A percentile compares a stretch with the other conserved stretches of the same genome.
Evolutionary conservation across 1,140 invertebrate genomes (phyloP).

Genomic region (Diorhabda sublineata): DNA sequence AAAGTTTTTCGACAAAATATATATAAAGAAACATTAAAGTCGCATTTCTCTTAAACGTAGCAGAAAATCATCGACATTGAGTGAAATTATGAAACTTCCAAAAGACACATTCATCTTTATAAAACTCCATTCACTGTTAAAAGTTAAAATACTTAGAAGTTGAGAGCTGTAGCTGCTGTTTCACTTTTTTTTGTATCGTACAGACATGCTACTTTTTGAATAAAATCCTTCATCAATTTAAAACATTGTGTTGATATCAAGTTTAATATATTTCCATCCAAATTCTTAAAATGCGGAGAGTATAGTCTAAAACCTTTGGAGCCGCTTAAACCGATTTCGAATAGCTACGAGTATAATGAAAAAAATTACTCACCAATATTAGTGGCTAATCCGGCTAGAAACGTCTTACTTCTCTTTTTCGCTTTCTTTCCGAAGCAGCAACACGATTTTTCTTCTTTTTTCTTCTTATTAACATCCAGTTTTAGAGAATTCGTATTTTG

Average conservation of each 20-base stretch:
- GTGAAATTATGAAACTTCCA: slow-evolving; percentile 1
- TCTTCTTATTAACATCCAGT: slow-evolving; percentile 40
- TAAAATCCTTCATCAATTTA: too few species aligned
- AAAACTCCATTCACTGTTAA: not conserved
- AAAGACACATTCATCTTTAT: not conserved
- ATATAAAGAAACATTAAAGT: not conserved
- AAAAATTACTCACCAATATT: slow-evolving; percentile 59
- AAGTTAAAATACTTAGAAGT: not conserved
- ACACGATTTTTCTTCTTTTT: slow-evolving; percentile 48
- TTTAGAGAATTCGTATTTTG: slow-evolving; percentile 52
- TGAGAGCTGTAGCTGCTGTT: too few species aligned
- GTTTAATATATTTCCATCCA: too few species aligned
- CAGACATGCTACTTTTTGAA: too few species aligned
- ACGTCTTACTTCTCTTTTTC: slow-evolving; percentile 60
- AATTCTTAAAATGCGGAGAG: too few species aligned
- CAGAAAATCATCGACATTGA: not conserved
- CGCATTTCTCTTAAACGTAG: not conserved
- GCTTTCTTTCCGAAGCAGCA: slow-evolving; percentile 62
- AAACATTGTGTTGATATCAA: too few species aligned
- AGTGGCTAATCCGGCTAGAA: slow-evolving; percentile 70
- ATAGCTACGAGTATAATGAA: not conserved
- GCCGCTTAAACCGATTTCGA: not conserved
- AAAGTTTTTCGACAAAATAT: too few species aligned
- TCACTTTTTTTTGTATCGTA: too few species aligned
- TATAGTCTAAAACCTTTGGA: not conserved